Evolutionary conservation across 2,888 invertebrate genomes (phyloP).

Genomic region (Lagria hirta): DNA sequence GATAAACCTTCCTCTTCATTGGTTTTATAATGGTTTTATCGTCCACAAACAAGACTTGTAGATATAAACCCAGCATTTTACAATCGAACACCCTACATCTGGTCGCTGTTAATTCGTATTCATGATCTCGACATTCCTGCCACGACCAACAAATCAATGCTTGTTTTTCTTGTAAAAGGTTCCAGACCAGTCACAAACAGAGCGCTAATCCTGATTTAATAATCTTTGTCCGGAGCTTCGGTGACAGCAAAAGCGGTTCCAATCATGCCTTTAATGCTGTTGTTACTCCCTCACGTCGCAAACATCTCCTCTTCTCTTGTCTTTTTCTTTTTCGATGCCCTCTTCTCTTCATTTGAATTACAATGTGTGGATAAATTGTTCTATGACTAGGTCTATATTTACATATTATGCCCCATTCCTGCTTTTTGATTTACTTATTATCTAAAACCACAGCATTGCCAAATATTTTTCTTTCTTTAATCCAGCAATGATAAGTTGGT

Average conservation of each 20-base stretch:
- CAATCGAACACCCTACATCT: slow-evolving; percentile 38
- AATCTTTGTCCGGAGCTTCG: slow-evolving; percentile 48
- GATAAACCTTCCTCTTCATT: slow-evolving; percentile 38
- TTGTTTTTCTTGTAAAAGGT: slow-evolving; percentile 45
- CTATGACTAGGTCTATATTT: slow-evolving; percentile 45
- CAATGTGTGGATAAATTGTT: slow-evolving; percentile 49
- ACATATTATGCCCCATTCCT: slow-evolving; percentile 48
- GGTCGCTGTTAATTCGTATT: slow-evolving; percentile 36
- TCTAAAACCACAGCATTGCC: no score
- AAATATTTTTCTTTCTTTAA: no score
- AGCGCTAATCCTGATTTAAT: slow-evolving; percentile 57
- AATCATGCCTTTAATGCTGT: slow-evolving; percentile 59
- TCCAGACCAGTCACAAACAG: slow-evolving; percentile 48
- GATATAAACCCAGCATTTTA: slow-evolving; percentile 41
- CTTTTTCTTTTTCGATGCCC: no score
- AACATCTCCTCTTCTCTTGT: slow-evolving; percentile 20
- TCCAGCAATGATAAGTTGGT: no score
- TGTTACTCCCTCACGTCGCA: slow-evolving; percentile 48
- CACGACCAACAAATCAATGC: slow-evolving; percentile 51
- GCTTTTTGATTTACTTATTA: no score
- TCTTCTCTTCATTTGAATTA: slow-evolving; percentile 46
- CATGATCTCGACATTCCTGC: slow-evolving; percentile 35
- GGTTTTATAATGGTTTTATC: slow-evolving; percentile 37
- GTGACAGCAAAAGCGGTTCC: slow-evolving; percentile 54
- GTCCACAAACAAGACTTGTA: slow-evolving; percentile 37